Base-by-base conservation (phyloP, 2,888 invertebrate genomes). In the Scaptomyza caliginosa region DNA sequence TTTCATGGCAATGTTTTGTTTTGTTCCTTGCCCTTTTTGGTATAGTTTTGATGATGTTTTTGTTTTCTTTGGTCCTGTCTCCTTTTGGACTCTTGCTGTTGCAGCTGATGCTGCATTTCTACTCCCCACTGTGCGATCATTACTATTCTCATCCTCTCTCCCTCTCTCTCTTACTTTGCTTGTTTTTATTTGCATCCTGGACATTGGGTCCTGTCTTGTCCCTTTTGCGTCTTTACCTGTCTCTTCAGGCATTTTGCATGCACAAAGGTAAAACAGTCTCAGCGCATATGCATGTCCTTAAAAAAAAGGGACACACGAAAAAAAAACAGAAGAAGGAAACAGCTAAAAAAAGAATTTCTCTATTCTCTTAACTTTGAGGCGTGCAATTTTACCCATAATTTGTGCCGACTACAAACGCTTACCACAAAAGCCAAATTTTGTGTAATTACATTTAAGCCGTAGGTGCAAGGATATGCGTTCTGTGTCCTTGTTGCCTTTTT, bases 111-210 rank as follows among this genome's bases (percentile, higher is more conserved):
- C 68, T 42, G 59, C 71, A 28, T 43, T n/a, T 39, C 3, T 52
- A 72, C 72, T 56, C 64, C 83, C 80, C 74, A 75, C 77, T 49
- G 86, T 75, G 89, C 86, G 89, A 88, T 88, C 85, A 87, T 60
- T 70, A 48, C 58, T 16, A 34, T 34, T 34, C 34, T 7, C 32
- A 16, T 0, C 4, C 16, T 8, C 7, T 16, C 8, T 34, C 3
- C 8, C 0, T 16, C 8, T 16, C 3, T n/a, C 8, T 34, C 3
- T 34, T 3, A 3, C 67, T 59, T 16, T 84, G 70, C 77, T 77
- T 70, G 57, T 74, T 77, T 70, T 56, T 74, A 89, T 84, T 86
- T 78, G 76, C 88, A 86, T 80, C 57, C 45, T 43, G 58, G 54
- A 38, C 64, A 24, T 17, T 30, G 23, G 6, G 24, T 26, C 51